Base-by-base conservation (phyloP, 2,888 invertebrate species). In the Anoplius nigerrimus region DNA sequence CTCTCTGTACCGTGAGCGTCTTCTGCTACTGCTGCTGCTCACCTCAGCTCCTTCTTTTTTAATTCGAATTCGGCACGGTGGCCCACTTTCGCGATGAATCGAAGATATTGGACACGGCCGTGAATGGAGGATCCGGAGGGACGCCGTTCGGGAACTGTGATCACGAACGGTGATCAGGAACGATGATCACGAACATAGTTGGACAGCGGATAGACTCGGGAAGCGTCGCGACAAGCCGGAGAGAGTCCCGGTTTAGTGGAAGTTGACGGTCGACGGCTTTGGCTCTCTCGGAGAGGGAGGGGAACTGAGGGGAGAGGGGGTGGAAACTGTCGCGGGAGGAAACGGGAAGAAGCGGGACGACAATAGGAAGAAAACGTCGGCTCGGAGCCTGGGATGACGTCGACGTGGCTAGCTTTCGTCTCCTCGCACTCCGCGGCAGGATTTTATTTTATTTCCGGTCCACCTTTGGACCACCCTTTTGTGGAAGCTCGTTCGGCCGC, bases 391-490 rank as follows among this genome's bases (percentile, higher is more conserved):
- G 52, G 56, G 16, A 22, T 65, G 42, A 53, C 66, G 54, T 58
- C 59, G 69, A 71, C 65, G 69, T 60, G 69, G 62, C 69, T 71
- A 62, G 77, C 73, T 82, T 79, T 75, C 71, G 69, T 68, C 71
- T 65, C 59, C 66, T n/a, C 67, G 71, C 69, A 72, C 75, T 76
- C 72, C 78, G 66, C 62, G 64, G 71, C 64, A n/a, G 75, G 75
- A 82, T 84, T 84, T 80, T 81, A 82, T 83, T 82, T 80, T 80
- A 84, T 84, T 82, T 84, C 84, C 82, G 78, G 76, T 74, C 67
- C 64, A 75, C 69, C 70, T 72, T 76, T 66, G 46, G 24, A 11
- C 58, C 72, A 67, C 68, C 59, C 81, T 83, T 83, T 83, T 81
- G 82, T 81, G 75, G 52, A 69, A 53, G 71, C 61, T 69, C 77